Evolutionary conservation across 64 coral and sea anemone genomes (phyloP), one percentile per base, ranked within the genome.

Genomic region (Actinia tenebrosa): DNA sequence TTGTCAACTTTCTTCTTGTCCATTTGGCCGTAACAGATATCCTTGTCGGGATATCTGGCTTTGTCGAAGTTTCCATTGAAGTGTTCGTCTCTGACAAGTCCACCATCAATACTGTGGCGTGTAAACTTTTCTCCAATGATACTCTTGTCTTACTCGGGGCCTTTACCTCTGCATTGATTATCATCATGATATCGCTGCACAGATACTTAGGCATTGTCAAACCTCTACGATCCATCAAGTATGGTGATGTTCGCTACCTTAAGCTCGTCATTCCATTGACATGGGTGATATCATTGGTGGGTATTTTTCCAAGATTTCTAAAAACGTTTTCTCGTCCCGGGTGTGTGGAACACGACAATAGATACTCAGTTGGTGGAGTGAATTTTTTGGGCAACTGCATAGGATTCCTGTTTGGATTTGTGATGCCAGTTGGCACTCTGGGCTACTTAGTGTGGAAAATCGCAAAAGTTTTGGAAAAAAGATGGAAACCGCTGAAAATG

Each of bases 1-100:
- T 81, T 18, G 11, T 23, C 15, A 81, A 81, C 79, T 81, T 81
- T 81, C 79, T 81, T 16, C 44, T 81, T 45, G 79, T 81, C 5
- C 79, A 81, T 52, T 22, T 81, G 16, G 16, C 79, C 19, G 46
- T 81, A 13, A 81, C 46, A 19, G 79, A 81, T 14, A 81, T 81
- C 11, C 4, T 81, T 3, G 17, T 53, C 42, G 79, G 79, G 3
- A 81, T 81, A 9, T 81, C 18, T 20, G 45, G 17, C 5, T 53
- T 81, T 23, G 7, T 18, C 46, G 44, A 81, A 45, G 45, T n/a
- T 1, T 4, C 3, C 22, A 50, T 81, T 14, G 79, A 79, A 19
- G 14, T 44, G 15, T 43, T 47, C 19, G 16, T 16, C 44, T 42
- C 11, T 16, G 77, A 81, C 44, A 81, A 53, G 27, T 81, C 79